Percentiles rank a stretch among this genome's conserved stretches.
phyloP scores from a whole-genome alignment of 2,888 invertebrate species.

The Drosophila greeni region DNA sequence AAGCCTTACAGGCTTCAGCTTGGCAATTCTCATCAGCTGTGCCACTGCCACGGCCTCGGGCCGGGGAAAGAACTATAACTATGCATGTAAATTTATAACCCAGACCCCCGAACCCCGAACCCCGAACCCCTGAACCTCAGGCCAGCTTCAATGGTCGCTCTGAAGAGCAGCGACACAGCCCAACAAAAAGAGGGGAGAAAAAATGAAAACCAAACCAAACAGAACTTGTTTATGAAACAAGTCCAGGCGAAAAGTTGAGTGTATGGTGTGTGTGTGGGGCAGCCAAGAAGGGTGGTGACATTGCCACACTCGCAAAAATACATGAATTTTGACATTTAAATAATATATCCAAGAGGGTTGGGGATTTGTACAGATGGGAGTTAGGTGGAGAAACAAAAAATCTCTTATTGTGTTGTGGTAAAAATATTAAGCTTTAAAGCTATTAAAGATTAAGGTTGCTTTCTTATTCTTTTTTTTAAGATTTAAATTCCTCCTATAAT shows the following conservation, averaged over 20 bases:
- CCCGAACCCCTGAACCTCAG: no score
- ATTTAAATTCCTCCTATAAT: background rate
- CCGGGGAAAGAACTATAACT: slow-evolving; percentile 39
- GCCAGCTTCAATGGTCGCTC: slow-evolving; percentile 5
- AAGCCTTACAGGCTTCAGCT: slow-evolving; percentile 37
- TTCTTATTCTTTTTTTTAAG: background rate
- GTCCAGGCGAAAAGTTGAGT: slow-evolving; percentile 47
- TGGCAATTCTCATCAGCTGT: slow-evolving; percentile 59
- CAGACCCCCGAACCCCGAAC: slow-evolving; percentile 7
- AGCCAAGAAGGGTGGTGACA: slow-evolving; percentile 14
- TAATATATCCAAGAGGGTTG: background rate
- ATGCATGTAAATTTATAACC: slow-evolving; percentile 64
- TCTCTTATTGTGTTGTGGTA: no score
- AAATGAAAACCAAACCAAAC: slow-evolving; percentile 16
- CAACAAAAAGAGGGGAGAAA: slow-evolving; percentile 2
- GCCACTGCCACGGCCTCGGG: slow-evolving; percentile 35
- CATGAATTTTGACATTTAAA: background rate
- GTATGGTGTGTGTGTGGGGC: slow-evolving; percentile 4
- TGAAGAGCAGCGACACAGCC: slow-evolving; percentile 3
- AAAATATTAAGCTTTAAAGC: no score
- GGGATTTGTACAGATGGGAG: no score
- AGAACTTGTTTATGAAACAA: slow-evolving; percentile 64
- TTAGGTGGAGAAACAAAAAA: background rate
- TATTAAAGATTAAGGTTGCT: background rate
- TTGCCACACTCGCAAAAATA: slow-evolving; percentile 8